These are phyloP conservation scores for Hirtodrosophila duncani DNA, from an alignment of 2,888 invertebrate genomes.

Conservation along the genomic window DNA sequence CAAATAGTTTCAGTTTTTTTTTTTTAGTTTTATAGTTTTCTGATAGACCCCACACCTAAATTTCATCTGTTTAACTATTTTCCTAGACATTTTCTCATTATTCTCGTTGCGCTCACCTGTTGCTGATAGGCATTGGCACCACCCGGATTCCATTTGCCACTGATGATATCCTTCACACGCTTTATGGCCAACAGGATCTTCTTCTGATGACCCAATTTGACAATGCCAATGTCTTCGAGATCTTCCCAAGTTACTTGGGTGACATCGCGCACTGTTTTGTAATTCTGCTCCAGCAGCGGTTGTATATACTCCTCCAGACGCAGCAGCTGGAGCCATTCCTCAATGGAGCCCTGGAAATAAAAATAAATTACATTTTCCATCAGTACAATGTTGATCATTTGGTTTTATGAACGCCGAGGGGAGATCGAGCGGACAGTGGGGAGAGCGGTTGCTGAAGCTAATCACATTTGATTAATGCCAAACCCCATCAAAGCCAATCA, in stretches of 20 bases:
- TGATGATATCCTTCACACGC: conserved; percentile 94
- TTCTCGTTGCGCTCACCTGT: too few species aligned
- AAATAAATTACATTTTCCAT: background rate
- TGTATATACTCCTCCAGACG: conserved; percentile 95
- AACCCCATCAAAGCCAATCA: conserved; percentile 21
- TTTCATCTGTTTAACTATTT: background rate
- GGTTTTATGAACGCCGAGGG: too few species aligned
- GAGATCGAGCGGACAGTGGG: too few species aligned
- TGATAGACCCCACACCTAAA: too few species aligned
- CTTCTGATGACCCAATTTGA: conserved; percentile 97
- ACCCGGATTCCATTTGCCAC: conserved; percentile 85
- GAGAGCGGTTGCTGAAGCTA: conserved; percentile 36
- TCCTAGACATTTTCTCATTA: background rate
- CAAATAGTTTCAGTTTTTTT: too few species aligned
- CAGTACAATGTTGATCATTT: too few species aligned
- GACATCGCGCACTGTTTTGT: conserved; percentile 94
- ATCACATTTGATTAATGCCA: conserved; percentile 53
- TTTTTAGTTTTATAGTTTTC: too few species aligned
- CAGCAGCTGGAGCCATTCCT: conserved; percentile 95
- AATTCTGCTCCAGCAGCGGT: conserved; percentile 94
- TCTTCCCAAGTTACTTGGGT: conserved; percentile 99
- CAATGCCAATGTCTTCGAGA: conserved; percentile 97
- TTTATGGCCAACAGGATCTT: conserved; percentile 98
- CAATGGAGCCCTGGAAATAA: conserved; percentile 87
- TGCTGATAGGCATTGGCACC: conserved; percentile 76